Percentiles rank a stretch among this genome's conserved stretches.
These are phyloP conservation scores for Chrysomallon squamiferum DNA, from an alignment of 1,140 invertebrate species.

Conservation along the genomic window DNA sequence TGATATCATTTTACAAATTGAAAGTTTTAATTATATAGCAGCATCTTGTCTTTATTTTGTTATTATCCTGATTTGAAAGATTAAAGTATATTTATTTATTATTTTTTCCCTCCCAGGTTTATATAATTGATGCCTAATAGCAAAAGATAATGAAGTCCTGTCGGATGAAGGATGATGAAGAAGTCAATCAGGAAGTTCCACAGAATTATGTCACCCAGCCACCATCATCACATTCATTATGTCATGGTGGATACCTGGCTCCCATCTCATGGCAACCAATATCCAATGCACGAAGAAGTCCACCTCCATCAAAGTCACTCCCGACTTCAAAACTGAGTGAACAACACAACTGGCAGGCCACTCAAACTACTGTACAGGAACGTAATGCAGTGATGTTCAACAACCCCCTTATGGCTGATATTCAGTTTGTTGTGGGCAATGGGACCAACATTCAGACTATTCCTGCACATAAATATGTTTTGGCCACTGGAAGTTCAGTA, in stretches of 20 bases:
- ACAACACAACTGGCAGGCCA: constrained; percentile 71
- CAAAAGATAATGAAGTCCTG: constrained; percentile 22
- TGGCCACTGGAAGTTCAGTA: constrained; percentile 82
- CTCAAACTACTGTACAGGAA: constrained; percentile 76
- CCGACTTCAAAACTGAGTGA: constrained; percentile 67
- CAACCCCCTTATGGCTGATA: constrained; percentile 81
- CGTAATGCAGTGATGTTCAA: constrained; percentile 81
- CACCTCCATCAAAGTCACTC: constrained; percentile 21
- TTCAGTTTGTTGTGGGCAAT: constrained; percentile 78
- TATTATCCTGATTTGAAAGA: too few relatives aligned
- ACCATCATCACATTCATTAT: neutral
- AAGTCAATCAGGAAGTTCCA: constrained; percentile 60
- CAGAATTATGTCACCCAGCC: constrained; percentile 45
- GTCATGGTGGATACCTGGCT: neutral
- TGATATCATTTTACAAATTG: too few relatives aligned
- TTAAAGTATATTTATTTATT: too few relatives aligned
- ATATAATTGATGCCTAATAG: neutral
- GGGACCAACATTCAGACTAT: constrained; percentile 68
- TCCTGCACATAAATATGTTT: constrained; percentile 84
- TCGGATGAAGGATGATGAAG: constrained; percentile 44
- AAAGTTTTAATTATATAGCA: too few relatives aligned
- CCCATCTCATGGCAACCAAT: constrained; percentile 24
- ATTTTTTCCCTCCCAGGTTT: neutral
- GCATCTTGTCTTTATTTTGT: too few relatives aligned
- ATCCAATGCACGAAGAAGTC: constrained; percentile 22